Evolutionary conservation across 2,113 vertebrate species (phyloP).

Genomic region (Blennius ocellaris): DNA sequence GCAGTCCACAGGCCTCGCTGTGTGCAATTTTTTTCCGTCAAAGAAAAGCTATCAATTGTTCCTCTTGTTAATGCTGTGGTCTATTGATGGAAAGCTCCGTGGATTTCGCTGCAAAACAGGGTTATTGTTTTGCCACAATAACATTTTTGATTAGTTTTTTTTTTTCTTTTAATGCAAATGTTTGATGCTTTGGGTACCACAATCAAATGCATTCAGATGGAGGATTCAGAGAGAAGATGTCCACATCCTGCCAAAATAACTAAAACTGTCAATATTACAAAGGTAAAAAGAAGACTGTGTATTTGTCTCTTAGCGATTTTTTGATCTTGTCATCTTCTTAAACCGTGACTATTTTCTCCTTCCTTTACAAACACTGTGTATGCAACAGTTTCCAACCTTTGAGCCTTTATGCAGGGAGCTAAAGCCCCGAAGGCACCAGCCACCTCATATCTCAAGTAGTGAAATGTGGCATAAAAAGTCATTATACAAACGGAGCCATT

Average conservation of each 20-base stretch:
- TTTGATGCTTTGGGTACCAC: background rate
- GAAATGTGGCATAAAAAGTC: constrained; percentile 72
- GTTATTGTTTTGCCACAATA: background rate
- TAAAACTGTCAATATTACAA: background rate
- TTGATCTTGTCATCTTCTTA: too few species aligned
- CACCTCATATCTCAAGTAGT: constrained; percentile 53
- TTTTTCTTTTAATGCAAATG: background rate
- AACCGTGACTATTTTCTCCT: too few species aligned
- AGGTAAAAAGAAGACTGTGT: background rate
- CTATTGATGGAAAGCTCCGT: background rate
- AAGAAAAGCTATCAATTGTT: background rate
- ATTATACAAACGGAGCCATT: constrained; percentile 72
- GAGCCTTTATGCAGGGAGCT: constrained; percentile 3
- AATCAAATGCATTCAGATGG: background rate
- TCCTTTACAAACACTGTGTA: too few species aligned
- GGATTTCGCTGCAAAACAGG: background rate
- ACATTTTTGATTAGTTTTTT: background rate
- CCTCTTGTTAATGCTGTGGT: background rate
- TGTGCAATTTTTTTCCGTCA: background rate
- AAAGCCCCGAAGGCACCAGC: constrained; percentile 16
- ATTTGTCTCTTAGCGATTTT: background rate
- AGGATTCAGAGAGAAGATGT: background rate
- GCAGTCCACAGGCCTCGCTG: background rate
- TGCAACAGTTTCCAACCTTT: constrained; percentile 13
- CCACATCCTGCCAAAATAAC: background rate